Conservation (phyloP, 2,113 vertebrate genomes). For the Fukomys damarensis region DNA sequence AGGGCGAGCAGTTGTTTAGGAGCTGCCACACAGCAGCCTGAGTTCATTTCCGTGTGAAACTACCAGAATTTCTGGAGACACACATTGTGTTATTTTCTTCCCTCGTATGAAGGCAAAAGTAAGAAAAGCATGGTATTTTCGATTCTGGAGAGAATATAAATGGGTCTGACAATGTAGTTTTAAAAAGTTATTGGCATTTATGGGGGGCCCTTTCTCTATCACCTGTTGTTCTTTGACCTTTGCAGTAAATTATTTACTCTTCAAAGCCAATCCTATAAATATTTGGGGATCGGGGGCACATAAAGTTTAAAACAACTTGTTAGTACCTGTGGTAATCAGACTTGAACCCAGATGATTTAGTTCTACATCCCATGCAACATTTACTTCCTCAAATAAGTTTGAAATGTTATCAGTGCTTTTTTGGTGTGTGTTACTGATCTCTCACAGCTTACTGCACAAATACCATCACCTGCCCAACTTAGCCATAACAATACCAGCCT, state of each 20-base stretch:
- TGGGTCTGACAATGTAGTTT: background rate
- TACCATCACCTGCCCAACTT: background rate
- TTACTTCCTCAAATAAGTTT: background rate
- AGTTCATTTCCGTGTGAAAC: conserved; percentile 48
- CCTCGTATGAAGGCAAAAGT: background rate
- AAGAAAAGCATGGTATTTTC: background rate
- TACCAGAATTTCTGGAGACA: background rate
- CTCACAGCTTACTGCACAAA: background rate
- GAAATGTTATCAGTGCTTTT: background rate
- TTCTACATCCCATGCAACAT: rapidly evolving
- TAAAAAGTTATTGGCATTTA: background rate
- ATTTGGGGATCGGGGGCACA: background rate
- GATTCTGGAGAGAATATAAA: background rate
- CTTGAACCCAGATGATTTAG: background rate
- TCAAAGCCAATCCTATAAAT: background rate
- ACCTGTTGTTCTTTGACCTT: background rate
- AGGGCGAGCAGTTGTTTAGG: background rate
- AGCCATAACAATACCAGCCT: background rate
- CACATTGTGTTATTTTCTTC: background rate
- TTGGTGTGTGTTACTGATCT: background rate
- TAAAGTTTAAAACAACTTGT: background rate
- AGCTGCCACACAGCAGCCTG: background rate
- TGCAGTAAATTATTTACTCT: background rate
- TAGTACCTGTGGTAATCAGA: background rate
- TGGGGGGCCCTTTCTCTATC: background rate